Conservation (phyloP, 2,113 vertebrate genomes). For the Otus sunia region DNA sequence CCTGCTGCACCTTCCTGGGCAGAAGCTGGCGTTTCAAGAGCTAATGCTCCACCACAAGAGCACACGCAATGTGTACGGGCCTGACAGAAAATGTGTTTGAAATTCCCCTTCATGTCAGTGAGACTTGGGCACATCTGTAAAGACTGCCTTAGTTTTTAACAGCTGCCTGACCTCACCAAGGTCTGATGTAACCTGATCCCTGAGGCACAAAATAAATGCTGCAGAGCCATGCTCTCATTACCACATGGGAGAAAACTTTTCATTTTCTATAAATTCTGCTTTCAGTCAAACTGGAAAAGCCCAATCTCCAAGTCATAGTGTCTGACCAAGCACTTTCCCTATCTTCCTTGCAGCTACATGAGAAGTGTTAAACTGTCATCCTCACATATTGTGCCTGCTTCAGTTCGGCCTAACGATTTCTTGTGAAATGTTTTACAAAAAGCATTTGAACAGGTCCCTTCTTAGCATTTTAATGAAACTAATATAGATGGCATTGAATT, state of each 20-base stretch:
- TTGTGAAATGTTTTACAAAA: not conserved
- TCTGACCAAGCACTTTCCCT: not conserved
- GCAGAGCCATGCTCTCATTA: not conserved
- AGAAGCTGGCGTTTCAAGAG: accelerated
- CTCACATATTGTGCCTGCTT: accelerated
- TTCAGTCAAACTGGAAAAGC: not conserved
- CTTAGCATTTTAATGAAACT: not conserved
- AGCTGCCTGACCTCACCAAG: not conserved
- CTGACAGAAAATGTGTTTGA: not conserved
- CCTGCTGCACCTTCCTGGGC: not conserved
- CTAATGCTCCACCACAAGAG: accelerated
- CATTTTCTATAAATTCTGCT: not conserved
- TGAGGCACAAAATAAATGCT: not conserved
- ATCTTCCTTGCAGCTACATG: not conserved
- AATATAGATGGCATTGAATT: not conserved
- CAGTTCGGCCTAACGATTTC: not conserved
- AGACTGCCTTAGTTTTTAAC: not conserved
- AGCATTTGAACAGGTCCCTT: not conserved
- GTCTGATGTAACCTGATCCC: not conserved
- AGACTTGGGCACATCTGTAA: not conserved
- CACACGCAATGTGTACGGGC: accelerated
- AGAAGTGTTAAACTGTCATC: not conserved
- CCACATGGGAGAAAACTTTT: not conserved
- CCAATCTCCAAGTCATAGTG: not conserved
- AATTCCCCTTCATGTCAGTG: not conserved